Conservation (phyloP, 2,113 vertebrate species). For the Potamarius usumacintae region DNA sequence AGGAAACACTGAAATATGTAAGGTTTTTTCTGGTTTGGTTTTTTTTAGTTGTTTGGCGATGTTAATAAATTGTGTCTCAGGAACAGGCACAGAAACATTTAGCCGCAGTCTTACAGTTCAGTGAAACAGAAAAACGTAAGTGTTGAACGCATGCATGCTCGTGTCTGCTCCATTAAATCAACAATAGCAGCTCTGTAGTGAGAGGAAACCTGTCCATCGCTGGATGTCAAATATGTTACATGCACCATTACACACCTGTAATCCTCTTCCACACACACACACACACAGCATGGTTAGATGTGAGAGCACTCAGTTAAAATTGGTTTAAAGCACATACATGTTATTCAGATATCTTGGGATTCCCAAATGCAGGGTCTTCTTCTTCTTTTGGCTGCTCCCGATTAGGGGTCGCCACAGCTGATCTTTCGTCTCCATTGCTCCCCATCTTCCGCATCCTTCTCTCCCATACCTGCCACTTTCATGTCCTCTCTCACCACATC, state of each 20-base stretch:
- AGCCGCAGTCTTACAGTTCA: background rate
- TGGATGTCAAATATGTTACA: constrained; percentile 44
- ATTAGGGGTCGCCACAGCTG: too few species aligned
- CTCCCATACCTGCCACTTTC: too few species aligned
- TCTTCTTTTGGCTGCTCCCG: too few species aligned
- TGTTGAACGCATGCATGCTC: constrained; percentile 24
- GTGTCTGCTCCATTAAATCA: constrained; percentile 41
- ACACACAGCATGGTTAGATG: background rate
- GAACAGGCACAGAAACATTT: background rate
- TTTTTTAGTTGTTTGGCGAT: background rate
- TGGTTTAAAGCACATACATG: background rate
- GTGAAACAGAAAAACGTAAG: background rate
- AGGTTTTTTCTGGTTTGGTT: too few species aligned
- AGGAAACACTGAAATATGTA: background rate
- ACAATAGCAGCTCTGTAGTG: constrained; percentile 31
- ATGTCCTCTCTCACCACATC: too few species aligned
- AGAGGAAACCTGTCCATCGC: constrained; percentile 42
- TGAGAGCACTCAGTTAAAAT: background rate
- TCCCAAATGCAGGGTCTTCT: background rate
- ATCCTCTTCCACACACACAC: constrained; percentile 30
- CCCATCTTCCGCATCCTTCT: too few species aligned
- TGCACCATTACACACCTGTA: constrained; percentile 46
- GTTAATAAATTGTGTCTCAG: background rate
- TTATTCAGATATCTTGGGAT: background rate
- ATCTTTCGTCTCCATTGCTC: too few species aligned